Percentiles rank a stretch among this genome's conserved stretches.
Evolutionary conservation across 2,797 vertebrate species (phyloP).

Genomic region (Phaenicophaeus curvirostris): DNA sequence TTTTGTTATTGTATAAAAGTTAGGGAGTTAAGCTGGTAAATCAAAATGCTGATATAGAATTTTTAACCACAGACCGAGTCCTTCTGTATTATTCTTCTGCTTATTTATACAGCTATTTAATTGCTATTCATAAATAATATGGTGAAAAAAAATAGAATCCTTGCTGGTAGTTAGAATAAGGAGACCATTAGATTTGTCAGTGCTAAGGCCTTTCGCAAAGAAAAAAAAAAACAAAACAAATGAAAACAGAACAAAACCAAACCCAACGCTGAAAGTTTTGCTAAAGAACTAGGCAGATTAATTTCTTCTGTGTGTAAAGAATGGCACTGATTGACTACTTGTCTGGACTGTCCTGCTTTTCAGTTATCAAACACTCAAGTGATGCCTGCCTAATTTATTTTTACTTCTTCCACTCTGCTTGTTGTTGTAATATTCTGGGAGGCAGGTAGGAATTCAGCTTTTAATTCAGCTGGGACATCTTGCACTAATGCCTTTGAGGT

Average conservation of each 20-base stretch:
- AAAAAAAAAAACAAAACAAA: not conserved
- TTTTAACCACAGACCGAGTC: not conserved
- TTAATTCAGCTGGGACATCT: not conserved
- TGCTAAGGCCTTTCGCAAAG: not conserved
- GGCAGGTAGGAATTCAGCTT: too few species aligned
- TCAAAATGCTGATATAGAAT: not conserved
- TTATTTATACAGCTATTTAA: not conserved
- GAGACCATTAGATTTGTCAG: fast-evolving
- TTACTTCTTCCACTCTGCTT: not conserved
- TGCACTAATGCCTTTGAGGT: not conserved
- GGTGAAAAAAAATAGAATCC: not conserved
- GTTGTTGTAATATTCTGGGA: not conserved
- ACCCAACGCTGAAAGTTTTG: not conserved
- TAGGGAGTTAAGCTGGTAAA: fast-evolving
- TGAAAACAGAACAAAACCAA: not conserved
- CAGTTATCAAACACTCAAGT: not conserved
- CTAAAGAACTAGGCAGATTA: not conserved
- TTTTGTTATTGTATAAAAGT: not conserved
- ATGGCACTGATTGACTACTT: not conserved
- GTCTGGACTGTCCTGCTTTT: not conserved
- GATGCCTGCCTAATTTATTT: not conserved
- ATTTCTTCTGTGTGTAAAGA: not conserved
- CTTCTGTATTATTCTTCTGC: not conserved
- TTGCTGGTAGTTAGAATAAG: fast-evolving
- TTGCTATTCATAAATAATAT: fast-evolving